Percentiles rank a stretch among this genome's conserved stretches.
Conservation (phyloP, 2,797 vertebrate species). For the Crenichthys baileyi region DNA sequence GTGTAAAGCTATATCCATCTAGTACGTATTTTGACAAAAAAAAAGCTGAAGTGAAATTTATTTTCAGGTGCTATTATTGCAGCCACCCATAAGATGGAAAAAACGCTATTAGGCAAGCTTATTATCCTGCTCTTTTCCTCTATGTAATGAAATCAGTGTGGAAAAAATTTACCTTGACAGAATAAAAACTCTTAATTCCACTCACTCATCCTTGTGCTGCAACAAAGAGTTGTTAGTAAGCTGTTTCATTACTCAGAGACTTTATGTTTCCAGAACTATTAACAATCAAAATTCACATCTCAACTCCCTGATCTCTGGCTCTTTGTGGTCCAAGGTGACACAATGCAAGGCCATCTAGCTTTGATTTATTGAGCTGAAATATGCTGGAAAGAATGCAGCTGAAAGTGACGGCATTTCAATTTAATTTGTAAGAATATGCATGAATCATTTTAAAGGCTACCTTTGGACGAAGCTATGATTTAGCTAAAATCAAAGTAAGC, state of each 20-base stretch:
- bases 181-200: constrained; percentile 53
- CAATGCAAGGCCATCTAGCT: constrained; percentile 13
- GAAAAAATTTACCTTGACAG: constrained; percentile 67
- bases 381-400: constrained; percentile 27
- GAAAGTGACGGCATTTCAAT: constrained; percentile 45
- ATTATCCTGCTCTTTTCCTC: constrained; percentile 53
- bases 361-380: constrained; percentile 25
- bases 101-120: constrained; percentile 52
- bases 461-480: constrained; percentile 18
- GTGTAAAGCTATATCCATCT: constrained; percentile 14
- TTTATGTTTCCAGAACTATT: constrained; percentile 42
- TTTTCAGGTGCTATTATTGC: constrained; percentile 24
- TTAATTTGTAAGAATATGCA: constrained; percentile 40
- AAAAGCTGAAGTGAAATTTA: constrained; percentile 26
- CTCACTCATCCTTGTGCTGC: constrained; percentile 43
- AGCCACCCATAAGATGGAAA: constrained; percentile 49
- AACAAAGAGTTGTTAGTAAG: constrained; percentile 57
- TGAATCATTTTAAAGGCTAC: constrained; percentile 21
- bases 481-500: constrained; percentile 4
- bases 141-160: constrained; percentile 59
- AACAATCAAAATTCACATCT: constrained; percentile 35
- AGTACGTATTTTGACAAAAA: constrained; percentile 31
- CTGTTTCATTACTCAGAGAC: constrained; percentile 39
- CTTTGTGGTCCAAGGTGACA: constrained; percentile 33
- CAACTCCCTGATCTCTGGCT: constrained; percentile 26